Percentiles rank a stretch among this genome's conserved stretches.
phyloP scores from a whole-genome alignment of 2,113 vertebrate species.

The Cavia porcellus region DNA sequence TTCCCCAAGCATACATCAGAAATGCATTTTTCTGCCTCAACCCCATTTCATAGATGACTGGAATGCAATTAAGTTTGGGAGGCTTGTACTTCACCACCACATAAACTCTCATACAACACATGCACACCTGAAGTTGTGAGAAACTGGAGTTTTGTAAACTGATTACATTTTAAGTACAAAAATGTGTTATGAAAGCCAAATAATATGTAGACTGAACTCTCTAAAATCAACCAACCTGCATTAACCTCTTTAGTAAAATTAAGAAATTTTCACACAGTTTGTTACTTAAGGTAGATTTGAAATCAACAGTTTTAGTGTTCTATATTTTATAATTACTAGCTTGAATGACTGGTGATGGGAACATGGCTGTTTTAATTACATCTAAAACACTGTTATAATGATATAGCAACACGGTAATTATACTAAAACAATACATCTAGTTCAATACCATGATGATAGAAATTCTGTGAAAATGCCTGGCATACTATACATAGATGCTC shows the following conservation, averaged over 20 bases:
- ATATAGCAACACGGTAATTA: background rate
- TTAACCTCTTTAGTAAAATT: background rate
- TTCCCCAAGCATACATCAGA: background rate
- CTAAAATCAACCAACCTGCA: background rate
- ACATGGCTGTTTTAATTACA: background rate
- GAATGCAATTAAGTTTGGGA: background rate
- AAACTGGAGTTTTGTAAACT: background rate
- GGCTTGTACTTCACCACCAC: background rate
- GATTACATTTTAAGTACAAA: slow-evolving; percentile 5
- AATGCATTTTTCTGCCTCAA: background rate
- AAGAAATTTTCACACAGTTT: background rate
- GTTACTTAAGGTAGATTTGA: slow-evolving; percentile 5
- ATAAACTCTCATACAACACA: background rate
- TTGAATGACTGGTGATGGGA: background rate
- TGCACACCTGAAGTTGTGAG: background rate
- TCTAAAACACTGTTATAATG: background rate
- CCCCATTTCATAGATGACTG: background rate
- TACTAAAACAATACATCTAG: background rate
- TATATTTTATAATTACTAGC: background rate
- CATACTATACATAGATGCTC: background rate
- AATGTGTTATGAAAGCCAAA: background rate
- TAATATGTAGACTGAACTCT: background rate
- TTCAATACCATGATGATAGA: background rate
- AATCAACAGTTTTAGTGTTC: background rate
- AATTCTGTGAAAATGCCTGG: background rate